Percentiles rank a stretch among this genome's conserved stretches.
phyloP scores from a whole-genome alignment of 1,140 invertebrate genomes.

The Dufourea novaeangliae region DNA sequence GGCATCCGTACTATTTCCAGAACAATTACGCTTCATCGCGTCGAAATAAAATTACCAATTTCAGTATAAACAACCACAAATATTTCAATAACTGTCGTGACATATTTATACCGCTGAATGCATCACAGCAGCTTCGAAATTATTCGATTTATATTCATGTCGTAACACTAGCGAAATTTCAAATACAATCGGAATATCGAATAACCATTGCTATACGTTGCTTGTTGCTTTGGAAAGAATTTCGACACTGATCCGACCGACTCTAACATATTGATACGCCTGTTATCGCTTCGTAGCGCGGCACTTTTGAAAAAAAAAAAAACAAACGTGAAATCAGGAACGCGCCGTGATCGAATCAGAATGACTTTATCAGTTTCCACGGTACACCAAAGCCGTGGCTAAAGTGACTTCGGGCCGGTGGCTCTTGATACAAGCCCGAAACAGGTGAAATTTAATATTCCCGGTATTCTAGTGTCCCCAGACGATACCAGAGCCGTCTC shows the following conservation, averaged over 20 bases:
- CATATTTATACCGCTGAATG: background rate
- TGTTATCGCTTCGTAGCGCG: background rate
- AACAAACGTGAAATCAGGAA: background rate
- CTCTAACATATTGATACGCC: background rate
- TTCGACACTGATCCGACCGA: too few species aligned
- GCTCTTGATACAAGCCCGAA: constrained; percentile 51
- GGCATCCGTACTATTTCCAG: too few species aligned
- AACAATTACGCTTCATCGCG: too few species aligned
- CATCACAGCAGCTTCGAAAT: too few species aligned
- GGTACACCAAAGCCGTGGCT: background rate
- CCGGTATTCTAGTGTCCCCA: constrained; percentile 25
- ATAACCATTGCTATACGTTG: too few species aligned
- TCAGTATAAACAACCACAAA: background rate
- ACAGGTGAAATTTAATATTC: constrained; percentile 65
- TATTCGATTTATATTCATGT: too few species aligned
- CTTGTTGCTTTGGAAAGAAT: too few species aligned
- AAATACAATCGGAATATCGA: too few species aligned
- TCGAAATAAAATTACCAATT: background rate
- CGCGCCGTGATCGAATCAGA: background rate
- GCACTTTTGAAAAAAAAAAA: background rate
- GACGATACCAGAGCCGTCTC: constrained; percentile 42
- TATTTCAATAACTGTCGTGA: background rate
- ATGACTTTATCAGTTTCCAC: constrained; percentile 21
- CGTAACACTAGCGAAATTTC: too few species aligned
- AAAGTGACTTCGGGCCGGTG: constrained; percentile 29